phyloP scores from a whole-genome alignment of 37 sponge, comb jelly and placozoan species.

The Chondrosia reniformis region DNA sequence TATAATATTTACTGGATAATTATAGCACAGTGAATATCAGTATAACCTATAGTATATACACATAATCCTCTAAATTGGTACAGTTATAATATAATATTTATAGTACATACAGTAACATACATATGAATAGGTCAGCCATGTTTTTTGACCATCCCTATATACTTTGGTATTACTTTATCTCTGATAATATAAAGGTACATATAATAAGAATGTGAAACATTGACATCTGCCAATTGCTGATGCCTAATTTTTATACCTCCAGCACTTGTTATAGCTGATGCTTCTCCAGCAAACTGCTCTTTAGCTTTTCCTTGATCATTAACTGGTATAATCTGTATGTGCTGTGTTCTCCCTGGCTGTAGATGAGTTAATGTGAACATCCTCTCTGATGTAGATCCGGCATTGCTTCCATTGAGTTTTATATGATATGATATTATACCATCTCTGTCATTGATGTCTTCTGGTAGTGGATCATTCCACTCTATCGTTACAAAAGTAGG shows the following conservation, averaged over 20 bases:
- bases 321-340: background rate
- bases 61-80: too few relatives aligned
- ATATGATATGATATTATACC: background rate
- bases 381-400: background rate
- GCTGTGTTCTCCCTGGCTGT: background rate
- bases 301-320: background rate
- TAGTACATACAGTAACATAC: too few relatives aligned
- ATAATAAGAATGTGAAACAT: too few relatives aligned
- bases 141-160: too few relatives aligned
- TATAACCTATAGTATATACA: too few relatives aligned
- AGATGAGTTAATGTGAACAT: background rate
- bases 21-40: too few relatives aligned
- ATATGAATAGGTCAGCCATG: too few relatives aligned
- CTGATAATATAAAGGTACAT: too few relatives aligned
- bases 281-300: background rate
- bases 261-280: background rate
- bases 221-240: too few relatives aligned
- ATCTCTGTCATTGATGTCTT: conserved; percentile 14
- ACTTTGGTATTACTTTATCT: too few relatives aligned
- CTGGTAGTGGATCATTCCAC: background rate
- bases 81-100: background rate
- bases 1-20: too few relatives aligned
- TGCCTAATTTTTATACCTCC: too few relatives aligned
- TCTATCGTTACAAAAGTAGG: background rate
- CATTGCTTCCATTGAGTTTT: background rate